Evolutionary conservation across 2,888 invertebrate species (phyloP), one percentile per base, ranked within the genome.

Genomic region (Trichopria drosophilae): DNA sequence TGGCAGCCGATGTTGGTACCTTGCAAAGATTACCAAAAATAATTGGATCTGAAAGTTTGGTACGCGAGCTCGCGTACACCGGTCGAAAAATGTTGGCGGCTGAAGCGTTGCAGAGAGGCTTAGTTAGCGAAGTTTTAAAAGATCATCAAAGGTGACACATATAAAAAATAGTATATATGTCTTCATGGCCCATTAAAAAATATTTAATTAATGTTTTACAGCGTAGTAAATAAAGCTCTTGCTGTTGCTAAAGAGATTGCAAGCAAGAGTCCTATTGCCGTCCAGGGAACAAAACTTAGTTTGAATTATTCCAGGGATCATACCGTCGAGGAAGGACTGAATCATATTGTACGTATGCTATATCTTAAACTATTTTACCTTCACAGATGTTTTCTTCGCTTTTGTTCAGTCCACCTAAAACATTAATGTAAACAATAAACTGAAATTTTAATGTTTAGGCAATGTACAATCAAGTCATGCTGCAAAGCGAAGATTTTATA

Each of bases 1-100:
- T 99, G 76, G 94, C 97, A 3, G 94, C 98, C 3, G 99, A 99
- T 78, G 90, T 98, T 0, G 99, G 99, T 0, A 87, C 90, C 0
- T 77, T 99, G 28, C 98, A 98, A 73, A 82, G 97, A 55, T 77
- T 99, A 12, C 97, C 97, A 2, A 95, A 92, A 79, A 77, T 91
- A 3, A 81, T 97, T 22, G 93, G 94, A 13, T 95, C 86, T 64
- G 85, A 90, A 26, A 94, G 96, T 59, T 79, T 92, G 54, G 89
- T 84, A 0, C 80, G 95, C 15, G 99, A 99, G 71, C 77, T 98
- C 0, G 89, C 90, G 54, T 91, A 82, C 62, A 95, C 97, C 0
- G 93, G 87, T 0, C 79, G 97, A 28, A 88, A 87, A 70, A 82
- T 98, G 61, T 77, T 79, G 36, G 82, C 95, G 0, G 79, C 83